Conservation (phyloP, 92 coral and sea anemone species). For the Epizoanthus illoricatus region DNA sequence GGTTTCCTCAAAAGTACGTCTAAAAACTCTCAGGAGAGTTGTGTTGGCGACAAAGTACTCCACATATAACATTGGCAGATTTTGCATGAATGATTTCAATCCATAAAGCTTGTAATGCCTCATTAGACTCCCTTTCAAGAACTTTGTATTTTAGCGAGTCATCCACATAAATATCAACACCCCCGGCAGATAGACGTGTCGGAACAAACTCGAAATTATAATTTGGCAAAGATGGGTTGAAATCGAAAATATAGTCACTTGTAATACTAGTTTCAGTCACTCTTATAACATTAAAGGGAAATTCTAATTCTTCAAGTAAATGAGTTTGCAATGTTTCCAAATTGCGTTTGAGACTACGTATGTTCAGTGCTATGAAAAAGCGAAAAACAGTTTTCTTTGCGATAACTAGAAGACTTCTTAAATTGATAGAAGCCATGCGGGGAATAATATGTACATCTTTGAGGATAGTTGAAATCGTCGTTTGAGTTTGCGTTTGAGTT, state of each 20-base stretch:
- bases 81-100: constrained; percentile 38
- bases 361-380: constrained; percentile 10
- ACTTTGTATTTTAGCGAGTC: constrained; percentile 27
- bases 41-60: constrained; percentile 43
- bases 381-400: background rate
- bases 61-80: constrained; percentile 51
- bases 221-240: constrained; percentile 27
- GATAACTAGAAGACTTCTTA: background rate
- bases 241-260: background rate
- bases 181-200: constrained; percentile 53
- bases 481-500: background rate
- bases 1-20: constrained; percentile 46
- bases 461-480: background rate
- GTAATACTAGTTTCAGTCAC: constrained; percentile 30
- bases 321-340: constrained; percentile 23
- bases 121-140: constrained; percentile 25
- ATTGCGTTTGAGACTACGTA: constrained; percentile 28
- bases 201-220: constrained; percentile 46
- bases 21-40: constrained; percentile 44
- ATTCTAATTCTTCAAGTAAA: background rate
- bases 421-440: constrained; percentile 3
- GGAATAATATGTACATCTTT: constrained; percentile 1
- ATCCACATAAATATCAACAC: constrained; percentile 52
- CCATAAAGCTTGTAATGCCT: constrained; percentile 53
- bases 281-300: constrained; percentile 34